Base-by-base conservation (phyloP, 37 sponge, comb jelly and placozoan genomes). In the Trichoplax adhaerens region DNA sequence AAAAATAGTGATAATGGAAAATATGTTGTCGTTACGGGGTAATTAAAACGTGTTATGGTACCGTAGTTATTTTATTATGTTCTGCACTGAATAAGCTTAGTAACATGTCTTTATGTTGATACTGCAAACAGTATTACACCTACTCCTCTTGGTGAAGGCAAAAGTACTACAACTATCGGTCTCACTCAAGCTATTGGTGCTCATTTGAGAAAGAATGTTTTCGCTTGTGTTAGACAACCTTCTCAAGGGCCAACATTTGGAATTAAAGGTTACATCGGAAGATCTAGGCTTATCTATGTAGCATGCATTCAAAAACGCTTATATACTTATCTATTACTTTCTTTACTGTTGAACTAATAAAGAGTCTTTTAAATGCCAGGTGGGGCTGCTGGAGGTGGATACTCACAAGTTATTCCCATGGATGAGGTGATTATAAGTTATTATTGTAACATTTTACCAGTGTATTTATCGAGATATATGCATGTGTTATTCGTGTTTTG, bases 361-460 rank as follows among this genome's bases (percentile, higher is more conserved):
- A 12, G 62, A 12, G 62, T 60, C 10, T 60, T 64, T 64, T 48
- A 48, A 1, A 50, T 3, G 3, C 3, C 53, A 83, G 88, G 99
- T 3, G 99, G 99, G 8, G 99, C 99, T 46, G 99, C 99, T n/a
- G 99, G 99, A 12, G 99, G 99, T 0, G 99, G 99, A 1, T 97
- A 97, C 71, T 89, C 90, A 0, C 99, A 97, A 77, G 99, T 97
- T 8, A 97, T 97, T 50, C 99, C 99, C 48, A 97, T 97, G 99
- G 99, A 97, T 65, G 94, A 92, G 64, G 8, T 67, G 8, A 7
- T 6, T 10, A 7, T 10, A n/a, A 8, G 7, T 8, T 49, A 10
- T 0, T 8, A 46, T 8, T 66, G 68, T 12, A 12, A 7, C 7
- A 62, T 71, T 71, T 5, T 60, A 8, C 62, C 8, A 12, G 62